These are phyloP conservation scores for Pipistrellus pygmaeus DNA, from an alignment of 2,797 vertebrate species.

Conservation along the genomic window DNA sequence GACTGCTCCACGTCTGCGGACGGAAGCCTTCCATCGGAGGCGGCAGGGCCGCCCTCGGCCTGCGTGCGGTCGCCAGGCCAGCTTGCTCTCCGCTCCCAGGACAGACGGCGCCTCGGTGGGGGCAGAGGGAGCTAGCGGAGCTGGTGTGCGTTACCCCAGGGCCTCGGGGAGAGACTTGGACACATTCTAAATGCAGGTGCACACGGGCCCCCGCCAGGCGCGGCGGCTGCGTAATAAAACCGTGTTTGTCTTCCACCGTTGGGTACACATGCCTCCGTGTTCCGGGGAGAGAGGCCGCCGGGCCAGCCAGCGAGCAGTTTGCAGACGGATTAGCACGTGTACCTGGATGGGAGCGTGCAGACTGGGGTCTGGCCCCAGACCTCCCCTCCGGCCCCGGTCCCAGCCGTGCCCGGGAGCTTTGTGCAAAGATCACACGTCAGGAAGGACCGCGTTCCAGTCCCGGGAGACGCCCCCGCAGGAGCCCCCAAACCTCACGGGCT, in stretches of 20 bases:
- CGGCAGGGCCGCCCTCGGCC: constrained; percentile 44
- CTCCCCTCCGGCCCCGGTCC: constrained; percentile 76
- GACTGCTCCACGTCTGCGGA: no score
- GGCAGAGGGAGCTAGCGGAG: constrained; percentile 86
- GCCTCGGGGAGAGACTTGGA: constrained; percentile 89
- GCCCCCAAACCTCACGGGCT: no score
- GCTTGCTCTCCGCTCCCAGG: constrained; percentile 84
- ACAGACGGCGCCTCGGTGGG: constrained; percentile 73
- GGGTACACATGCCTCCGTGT: constrained; percentile 89
- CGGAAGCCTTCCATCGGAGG: not conserved
- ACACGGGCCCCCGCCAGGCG: constrained; percentile 90
- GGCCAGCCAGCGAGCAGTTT: constrained; percentile 86
- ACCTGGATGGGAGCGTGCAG: constrained; percentile 86
- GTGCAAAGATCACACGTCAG: constrained; percentile 79
- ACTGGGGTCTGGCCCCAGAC: constrained; percentile 78
- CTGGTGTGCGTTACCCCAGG: constrained; percentile 84
- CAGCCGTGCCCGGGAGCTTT: constrained; percentile 71
- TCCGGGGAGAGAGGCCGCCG: constrained; percentile 82
- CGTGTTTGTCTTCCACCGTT: constrained; percentile 89
- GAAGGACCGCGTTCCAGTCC: not conserved
- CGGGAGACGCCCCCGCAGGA: no score
- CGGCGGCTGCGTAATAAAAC: constrained; percentile 90
- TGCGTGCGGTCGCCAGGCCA: constrained; percentile 69
- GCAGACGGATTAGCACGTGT: constrained; percentile 86
- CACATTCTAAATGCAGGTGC: constrained; percentile 92